Conservation (phyloP, 2,888 invertebrate genomes). For the Drosophila picticornis region DNA sequence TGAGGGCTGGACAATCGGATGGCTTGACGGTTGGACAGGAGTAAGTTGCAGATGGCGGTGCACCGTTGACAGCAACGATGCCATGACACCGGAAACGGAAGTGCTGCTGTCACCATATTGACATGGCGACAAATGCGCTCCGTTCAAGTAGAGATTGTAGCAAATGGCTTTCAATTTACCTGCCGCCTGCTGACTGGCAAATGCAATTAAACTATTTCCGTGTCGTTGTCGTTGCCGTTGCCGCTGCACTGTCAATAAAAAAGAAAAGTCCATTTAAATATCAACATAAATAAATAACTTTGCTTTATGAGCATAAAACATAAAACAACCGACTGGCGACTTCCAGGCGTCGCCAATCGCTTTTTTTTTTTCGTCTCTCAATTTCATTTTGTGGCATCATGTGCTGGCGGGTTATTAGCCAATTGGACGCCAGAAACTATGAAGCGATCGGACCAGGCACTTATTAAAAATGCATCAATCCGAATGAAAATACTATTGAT, state of each 20-base stretch:
- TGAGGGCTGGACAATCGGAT: slow-evolving; percentile 18
- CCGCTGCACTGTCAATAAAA: slow-evolving; percentile 51
- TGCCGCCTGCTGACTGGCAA: slow-evolving; percentile 40
- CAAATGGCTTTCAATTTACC: slow-evolving; percentile 67
- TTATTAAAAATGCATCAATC: slow-evolving; percentile 5
- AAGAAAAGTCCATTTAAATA: slow-evolving; percentile 36
- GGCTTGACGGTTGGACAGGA: slow-evolving; percentile 7
- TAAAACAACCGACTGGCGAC: slow-evolving; percentile 47
- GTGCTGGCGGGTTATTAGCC: slow-evolving; percentile 63
- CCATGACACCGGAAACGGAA: slow-evolving; percentile 74
- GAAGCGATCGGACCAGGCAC: slow-evolving; percentile 4
- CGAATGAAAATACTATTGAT: background rate
- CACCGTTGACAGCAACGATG: slow-evolving; percentile 39
- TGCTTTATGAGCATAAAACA: slow-evolving; percentile 37
- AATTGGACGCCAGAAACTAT: slow-evolving; percentile 74
- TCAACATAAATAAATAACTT: slow-evolving; percentile 73
- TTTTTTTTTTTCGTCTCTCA: slow-evolving; percentile 23
- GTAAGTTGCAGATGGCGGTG: slow-evolving; percentile 35
- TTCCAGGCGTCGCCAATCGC: slow-evolving; percentile 58
- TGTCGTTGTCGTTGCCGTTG: slow-evolving; percentile 41
- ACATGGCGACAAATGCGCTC: slow-evolving; percentile 73
- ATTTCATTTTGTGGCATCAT: slow-evolving; percentile 27
- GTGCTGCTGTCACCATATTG: slow-evolving; percentile 77
- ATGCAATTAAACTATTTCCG: slow-evolving; percentile 81
- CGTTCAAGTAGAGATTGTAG: slow-evolving; percentile 73